These are phyloP conservation scores for Pseudotriccus pelzelni DNA, from an alignment of 2,797 vertebrate species.

Conservation along the genomic window DNA sequence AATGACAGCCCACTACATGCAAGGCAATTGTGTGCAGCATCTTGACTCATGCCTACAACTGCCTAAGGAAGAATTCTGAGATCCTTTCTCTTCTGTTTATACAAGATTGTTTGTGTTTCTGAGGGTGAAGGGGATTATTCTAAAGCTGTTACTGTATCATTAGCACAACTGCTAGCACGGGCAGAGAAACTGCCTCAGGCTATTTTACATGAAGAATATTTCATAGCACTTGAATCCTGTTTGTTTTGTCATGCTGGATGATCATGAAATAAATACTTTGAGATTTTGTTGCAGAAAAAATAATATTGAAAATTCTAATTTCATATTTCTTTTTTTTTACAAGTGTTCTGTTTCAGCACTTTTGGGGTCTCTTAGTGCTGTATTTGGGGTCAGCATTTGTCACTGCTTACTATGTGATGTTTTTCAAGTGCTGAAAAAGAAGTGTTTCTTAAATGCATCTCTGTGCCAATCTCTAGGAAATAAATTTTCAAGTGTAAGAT, in stretches of 20 bases:
- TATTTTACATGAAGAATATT: background rate
- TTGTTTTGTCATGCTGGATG: slow-evolving; percentile 8
- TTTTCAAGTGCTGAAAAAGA: background rate
- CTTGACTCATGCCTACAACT: background rate
- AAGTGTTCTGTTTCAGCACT: background rate
- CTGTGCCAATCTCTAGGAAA: background rate
- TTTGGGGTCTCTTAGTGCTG: background rate
- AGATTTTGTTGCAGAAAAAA: background rate
- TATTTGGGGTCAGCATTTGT: background rate
- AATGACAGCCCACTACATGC: background rate
- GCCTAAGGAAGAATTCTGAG: background rate
- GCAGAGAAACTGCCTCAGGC: slow-evolving; percentile 19
- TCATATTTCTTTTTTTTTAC: background rate
- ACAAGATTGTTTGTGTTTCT: background rate
- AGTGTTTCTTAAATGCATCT: background rate
- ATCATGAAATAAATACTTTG: background rate
- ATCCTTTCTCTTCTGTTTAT: background rate
- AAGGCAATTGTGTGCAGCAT: background rate
- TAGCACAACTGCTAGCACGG: background rate
- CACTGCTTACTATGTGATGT: background rate
- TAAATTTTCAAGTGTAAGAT: background rate
- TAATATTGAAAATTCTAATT: background rate
- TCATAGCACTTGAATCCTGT: background rate
- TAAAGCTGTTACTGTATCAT: background rate
- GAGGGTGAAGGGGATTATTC: background rate